These are phyloP conservation scores for Bombycilla garrulus DNA, from an alignment of 2,113 vertebrate genomes.

Conservation along the genomic window DNA sequence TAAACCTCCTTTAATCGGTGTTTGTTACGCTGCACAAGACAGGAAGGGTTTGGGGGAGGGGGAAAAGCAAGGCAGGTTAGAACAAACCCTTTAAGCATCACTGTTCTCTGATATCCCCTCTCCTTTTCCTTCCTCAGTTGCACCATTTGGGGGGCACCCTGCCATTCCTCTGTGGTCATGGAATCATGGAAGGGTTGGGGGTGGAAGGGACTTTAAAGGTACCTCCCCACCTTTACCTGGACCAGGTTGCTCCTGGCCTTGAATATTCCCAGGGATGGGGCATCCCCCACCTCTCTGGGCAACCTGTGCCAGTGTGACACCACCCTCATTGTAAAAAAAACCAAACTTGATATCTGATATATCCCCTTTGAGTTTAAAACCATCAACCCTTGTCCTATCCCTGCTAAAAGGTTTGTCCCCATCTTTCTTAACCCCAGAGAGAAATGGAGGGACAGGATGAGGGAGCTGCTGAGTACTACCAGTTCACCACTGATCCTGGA, in stretches of 20 bases:
- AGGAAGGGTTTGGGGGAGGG: neutral
- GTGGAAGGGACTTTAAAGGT: neutral
- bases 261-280: neutral
- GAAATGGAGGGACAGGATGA: neutral
- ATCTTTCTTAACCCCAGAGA: neutral
- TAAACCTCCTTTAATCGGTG: constrained; percentile 1
- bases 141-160: neutral
- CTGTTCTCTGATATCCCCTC: neutral
- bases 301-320: neutral
- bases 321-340: neutral
- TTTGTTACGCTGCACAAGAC: constrained; percentile 11
- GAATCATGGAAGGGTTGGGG: neutral
- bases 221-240: neutral
- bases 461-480: neutral
- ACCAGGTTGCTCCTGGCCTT: neutral
- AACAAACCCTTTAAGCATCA: neutral
- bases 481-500: neutral
- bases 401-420: neutral
- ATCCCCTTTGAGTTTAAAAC: neutral
- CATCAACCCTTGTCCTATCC: neutral
- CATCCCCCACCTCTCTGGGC: neutral
- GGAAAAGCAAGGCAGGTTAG: neutral
- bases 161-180: neutral
- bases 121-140: neutral
- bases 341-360: fast-evolving